Percentiles rank a stretch among this genome's conserved stretches.
Conservation (phyloP, 2,888 invertebrate species). For the Tetranychus truncatus region DNA sequence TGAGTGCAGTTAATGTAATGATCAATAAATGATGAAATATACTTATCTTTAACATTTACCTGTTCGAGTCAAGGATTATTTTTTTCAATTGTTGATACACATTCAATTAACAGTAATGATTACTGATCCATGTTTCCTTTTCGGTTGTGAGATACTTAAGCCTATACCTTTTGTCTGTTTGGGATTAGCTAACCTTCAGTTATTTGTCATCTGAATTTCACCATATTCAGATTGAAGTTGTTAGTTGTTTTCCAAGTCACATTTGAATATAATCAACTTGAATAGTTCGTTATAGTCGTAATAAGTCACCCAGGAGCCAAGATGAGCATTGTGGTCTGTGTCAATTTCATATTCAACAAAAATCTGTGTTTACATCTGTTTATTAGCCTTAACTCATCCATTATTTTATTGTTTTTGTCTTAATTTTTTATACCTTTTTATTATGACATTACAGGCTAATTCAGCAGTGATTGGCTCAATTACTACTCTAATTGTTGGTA, state of each 20-base stretch:
- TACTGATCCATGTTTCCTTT: too few relatives aligned
- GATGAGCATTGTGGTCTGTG: not conserved
- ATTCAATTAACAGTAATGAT: too few relatives aligned
- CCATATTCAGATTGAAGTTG: not conserved
- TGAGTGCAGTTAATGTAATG: too few relatives aligned
- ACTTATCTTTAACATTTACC: too few relatives aligned
- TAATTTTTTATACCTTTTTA: not conserved
- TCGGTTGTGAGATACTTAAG: too few relatives aligned
- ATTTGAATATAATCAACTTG: not conserved
- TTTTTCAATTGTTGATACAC: too few relatives aligned
- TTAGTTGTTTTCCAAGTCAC: not conserved
- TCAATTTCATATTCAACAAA: not conserved
- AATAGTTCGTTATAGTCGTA: not conserved
- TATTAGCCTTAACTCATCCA: not conserved
- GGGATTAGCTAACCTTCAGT: too few relatives aligned
- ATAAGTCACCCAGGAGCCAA: not conserved
- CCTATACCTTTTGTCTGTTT: too few relatives aligned
- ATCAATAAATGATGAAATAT: too few relatives aligned
- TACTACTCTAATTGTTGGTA: not conserved
- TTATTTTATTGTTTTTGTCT: not conserved
- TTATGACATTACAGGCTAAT: not conserved
- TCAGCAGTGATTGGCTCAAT: not conserved
- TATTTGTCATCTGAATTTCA: too few relatives aligned
- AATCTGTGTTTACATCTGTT: not conserved
- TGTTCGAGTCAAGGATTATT: too few relatives aligned